Evolutionary conservation across 2,113 vertebrate species (phyloP).

Genomic region (Psephotus haematonotus): DNA sequence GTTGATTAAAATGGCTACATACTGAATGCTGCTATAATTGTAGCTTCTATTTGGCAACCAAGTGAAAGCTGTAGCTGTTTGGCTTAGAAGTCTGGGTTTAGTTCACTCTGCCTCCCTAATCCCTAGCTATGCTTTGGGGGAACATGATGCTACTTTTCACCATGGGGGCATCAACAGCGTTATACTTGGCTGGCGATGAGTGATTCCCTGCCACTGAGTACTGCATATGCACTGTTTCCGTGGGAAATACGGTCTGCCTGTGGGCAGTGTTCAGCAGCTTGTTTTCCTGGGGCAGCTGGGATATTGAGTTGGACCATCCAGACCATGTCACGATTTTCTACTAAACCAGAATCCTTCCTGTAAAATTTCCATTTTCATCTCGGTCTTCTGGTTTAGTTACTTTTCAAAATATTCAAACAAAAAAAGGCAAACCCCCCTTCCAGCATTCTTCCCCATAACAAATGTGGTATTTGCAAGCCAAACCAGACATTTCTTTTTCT

Average conservation of each 20-base stretch:
- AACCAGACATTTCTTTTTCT: not conserved
- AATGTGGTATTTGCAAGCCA: not conserved
- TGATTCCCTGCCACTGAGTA: not conserved
- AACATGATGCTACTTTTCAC: not conserved
- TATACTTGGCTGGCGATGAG: not conserved
- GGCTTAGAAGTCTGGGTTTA: not conserved
- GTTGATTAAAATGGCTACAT: not conserved
- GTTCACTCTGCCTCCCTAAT: not conserved
- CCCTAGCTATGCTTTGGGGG: not conserved
- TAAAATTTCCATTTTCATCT: not conserved
- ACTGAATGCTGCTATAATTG: not conserved
- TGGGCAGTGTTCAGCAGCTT: not conserved
- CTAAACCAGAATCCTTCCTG: not conserved
- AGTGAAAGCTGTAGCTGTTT: not conserved
- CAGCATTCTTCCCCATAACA: not conserved
- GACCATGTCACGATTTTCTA: not conserved
- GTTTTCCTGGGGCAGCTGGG: not conserved
- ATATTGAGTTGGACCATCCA: not conserved
- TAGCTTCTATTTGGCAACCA: not conserved
- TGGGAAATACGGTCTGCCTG: not conserved
- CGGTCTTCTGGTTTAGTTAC: not conserved
- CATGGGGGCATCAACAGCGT: not conserved
- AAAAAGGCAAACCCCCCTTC: not conserved
- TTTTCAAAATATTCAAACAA: not conserved
- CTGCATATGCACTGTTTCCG: fast-evolving